Evolutionary conservation across 2,797 vertebrate genomes (phyloP).

Genomic region (Pristis pectinata): DNA sequence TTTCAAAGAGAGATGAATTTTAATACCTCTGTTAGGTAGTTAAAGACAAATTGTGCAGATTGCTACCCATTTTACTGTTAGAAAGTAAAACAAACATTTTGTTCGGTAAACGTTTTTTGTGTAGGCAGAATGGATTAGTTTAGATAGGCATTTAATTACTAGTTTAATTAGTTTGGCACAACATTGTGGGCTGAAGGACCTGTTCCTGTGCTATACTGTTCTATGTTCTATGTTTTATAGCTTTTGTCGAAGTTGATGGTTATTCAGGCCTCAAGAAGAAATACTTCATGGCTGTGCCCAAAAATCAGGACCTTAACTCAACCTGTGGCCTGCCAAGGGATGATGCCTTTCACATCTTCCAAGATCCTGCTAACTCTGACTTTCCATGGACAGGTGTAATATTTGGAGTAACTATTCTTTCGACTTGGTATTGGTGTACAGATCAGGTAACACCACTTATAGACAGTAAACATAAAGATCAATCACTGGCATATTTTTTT

Average conservation of each 20-base stretch:
- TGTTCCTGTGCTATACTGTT: too few relatives aligned
- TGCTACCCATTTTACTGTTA: neutral
- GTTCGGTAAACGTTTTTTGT: neutral
- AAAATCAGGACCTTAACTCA: constrained; percentile 64
- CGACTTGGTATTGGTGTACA: constrained; percentile 98
- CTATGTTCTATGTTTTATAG: constrained; percentile 49
- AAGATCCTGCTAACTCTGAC: constrained; percentile 79
- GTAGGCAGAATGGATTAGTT: too few relatives aligned
- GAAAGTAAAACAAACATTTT: neutral
- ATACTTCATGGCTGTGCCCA: constrained; percentile 73
- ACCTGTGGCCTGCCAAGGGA: constrained; percentile 81
- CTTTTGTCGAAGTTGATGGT: constrained; percentile 78
- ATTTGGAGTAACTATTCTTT: constrained; percentile 84
- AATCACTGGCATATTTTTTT: neutral
- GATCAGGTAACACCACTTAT: constrained; percentile 73
- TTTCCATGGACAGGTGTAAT: constrained; percentile 89
- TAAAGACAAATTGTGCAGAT: neutral
- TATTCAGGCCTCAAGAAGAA: constrained; percentile 69
- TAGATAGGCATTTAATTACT: too few relatives aligned
- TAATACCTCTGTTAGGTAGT: neutral
- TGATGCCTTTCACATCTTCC: constrained; percentile 86
- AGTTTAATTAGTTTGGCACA: too few relatives aligned
- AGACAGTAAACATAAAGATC: neutral
- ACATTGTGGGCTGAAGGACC: too few relatives aligned
- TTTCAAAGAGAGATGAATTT: neutral